A percentile compares a stretch with the other conserved stretches of the same genome.
Conservation (phyloP, 1,140 invertebrate species). For the Nymphalis io region DNA sequence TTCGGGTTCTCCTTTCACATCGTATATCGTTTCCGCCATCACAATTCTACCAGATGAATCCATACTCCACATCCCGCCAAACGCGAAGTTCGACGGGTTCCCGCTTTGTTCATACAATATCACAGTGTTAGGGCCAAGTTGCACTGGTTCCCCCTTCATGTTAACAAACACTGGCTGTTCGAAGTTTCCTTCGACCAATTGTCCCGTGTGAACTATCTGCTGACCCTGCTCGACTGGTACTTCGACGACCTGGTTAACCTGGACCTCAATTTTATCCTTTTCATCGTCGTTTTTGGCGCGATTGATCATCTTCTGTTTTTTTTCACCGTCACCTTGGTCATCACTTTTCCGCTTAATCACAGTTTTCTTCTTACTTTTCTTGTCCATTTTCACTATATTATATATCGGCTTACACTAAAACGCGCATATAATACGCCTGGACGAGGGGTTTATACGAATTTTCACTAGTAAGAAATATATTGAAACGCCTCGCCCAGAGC, state of each 20-base stretch:
- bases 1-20: conserved; percentile 76
- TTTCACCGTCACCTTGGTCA: conserved; percentile 62
- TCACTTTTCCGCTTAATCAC: conserved; percentile 78
- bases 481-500: conserved; percentile 53
- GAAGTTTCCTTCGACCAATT: conserved; percentile 73
- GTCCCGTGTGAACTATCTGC: conserved; percentile 74
- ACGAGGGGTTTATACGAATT: conserved; percentile 42
- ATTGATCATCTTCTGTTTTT: conserved; percentile 69
- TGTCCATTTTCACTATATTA: conserved; percentile 71
- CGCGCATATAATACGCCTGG: conserved; percentile 42
- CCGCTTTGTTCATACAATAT: conserved; percentile 77
- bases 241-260: conserved; percentile 72
- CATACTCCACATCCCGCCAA: conserved; percentile 77
- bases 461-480: conserved; percentile 29
- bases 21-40: conserved; percentile 78
- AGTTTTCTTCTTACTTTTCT: conserved; percentile 77
- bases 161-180: conserved; percentile 77
- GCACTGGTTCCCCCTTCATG: conserved; percentile 76
- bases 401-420: conserved; percentile 41
- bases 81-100: conserved; percentile 73
- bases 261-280: conserved; percentile 66
- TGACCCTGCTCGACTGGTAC: conserved; percentile 72
- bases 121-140: conserved; percentile 75
- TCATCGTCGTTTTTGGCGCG: conserved; percentile 64
- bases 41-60: conserved; percentile 74